Base-by-base conservation (phyloP, 2,797 vertebrate genomes). In the Muscicapa striata region DNA sequence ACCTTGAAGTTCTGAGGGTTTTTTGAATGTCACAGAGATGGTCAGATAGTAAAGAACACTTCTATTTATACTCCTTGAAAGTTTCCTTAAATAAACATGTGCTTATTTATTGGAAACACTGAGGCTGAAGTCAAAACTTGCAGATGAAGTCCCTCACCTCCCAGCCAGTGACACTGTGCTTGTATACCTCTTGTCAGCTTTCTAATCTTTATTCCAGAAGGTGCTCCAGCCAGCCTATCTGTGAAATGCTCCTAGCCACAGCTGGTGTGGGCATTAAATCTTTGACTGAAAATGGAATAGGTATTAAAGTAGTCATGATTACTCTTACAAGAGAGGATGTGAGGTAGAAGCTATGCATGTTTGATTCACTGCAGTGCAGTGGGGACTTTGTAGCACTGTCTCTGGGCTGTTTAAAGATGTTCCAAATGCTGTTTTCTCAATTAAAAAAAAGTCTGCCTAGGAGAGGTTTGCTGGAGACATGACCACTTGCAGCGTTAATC, bases 1-100 rank as follows among this genome's bases (percentile, higher is more conserved):
- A 82, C 64, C 57, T 89, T 85, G 48, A 64, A 62, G 46, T 92
- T 89, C 49, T 77, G 27, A 18, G 32, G 6, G 0, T 4, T 34
- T 81, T 93, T 73, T 95, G 73, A 93, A 84, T 97, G 88, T 91
- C 89, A 77, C 26, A 41, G 91, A 87, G 87, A 67, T 95, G 82
- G 55, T 83, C 61, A 78, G 91, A 91, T 94, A 94, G 76, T 89
- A 91, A 91, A 89, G 91, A 96, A 93, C 85, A 62, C 62, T 85
- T 94, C 85, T 96, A 93, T 94, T 96, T 96, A 94, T 95, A 93
- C 36, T 87, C 14, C 58, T 66, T 94, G 85, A 90, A 96, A 91
- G 85, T 81, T 96, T 93, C 73, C 88, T 94, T 93, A 94, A 93
- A 91, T 96, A 94, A 96, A 88, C 67, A 43, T 18, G 32, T 87